Conservation (phyloP, 2,797 vertebrate species). For the Lagorchestes hirsutus region DNA sequence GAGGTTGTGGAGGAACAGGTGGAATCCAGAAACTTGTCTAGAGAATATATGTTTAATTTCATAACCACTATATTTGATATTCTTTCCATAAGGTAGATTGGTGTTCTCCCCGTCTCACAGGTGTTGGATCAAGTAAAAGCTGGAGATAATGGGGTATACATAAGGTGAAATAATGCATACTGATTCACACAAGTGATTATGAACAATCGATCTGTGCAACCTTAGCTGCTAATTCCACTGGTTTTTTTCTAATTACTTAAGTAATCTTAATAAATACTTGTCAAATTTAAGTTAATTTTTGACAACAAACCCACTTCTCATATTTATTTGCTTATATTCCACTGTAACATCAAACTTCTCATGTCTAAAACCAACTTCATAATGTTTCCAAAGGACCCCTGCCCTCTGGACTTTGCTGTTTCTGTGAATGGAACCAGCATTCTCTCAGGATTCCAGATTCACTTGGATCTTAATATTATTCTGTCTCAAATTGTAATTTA, state of each 20-base stretch:
- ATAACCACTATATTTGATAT: background rate
- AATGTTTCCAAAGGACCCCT: background rate
- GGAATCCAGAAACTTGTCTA: background rate
- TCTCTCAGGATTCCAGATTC: background rate
- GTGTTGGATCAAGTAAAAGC: background rate
- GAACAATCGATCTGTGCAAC: background rate
- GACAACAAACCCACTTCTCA: background rate
- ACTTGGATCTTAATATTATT: background rate
- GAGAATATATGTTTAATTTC: background rate
- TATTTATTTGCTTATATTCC: background rate
- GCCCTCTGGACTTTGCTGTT: background rate
- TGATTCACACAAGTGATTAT: background rate
- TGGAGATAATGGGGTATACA: background rate
- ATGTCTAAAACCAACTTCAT: background rate
- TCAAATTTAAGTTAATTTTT: background rate
- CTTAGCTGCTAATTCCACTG: background rate
- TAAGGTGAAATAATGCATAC: background rate
- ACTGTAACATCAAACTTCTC: background rate
- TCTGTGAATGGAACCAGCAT: background rate
- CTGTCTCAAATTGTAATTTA: background rate
- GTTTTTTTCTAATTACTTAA: background rate
- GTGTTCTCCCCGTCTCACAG: background rate
- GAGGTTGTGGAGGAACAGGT: background rate
- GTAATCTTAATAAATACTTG: background rate
- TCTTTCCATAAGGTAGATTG: background rate